Conservation (phyloP, 2,888 invertebrate genomes). For the Cephus nigrinus region DNA sequence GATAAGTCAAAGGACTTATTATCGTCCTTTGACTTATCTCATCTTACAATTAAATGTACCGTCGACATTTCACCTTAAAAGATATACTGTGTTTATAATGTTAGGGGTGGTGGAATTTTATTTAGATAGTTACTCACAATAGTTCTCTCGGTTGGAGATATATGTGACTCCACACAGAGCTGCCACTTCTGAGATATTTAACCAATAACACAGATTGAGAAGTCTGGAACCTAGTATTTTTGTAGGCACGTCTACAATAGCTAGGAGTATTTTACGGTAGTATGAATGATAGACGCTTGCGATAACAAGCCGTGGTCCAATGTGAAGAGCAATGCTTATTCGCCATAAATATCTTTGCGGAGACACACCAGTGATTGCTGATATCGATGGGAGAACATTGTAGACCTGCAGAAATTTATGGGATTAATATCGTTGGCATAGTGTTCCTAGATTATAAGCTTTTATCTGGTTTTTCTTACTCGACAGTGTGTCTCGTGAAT, state of each 20-base stretch:
- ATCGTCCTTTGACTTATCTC: too few relatives aligned
- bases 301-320: slow-evolving; percentile 90
- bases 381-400: slow-evolving; percentile 94
- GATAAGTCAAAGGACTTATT: too few relatives aligned
- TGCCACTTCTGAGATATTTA: slow-evolving; percentile 86
- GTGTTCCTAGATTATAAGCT: neutral
- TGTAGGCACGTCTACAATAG: slow-evolving; percentile 67
- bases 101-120: neutral
- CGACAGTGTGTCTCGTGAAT: slow-evolving; percentile 95
- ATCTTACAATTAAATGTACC: too few relatives aligned
- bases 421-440: neutral
- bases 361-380: slow-evolving; percentile 93
- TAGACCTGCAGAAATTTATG: slow-evolving; percentile 76
- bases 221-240: slow-evolving; percentile 68
- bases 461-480: slow-evolving; percentile 71
- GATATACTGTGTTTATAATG: too few relatives aligned
- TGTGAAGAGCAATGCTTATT: slow-evolving; percentile 89
- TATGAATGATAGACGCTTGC: slow-evolving; percentile 88
- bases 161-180: slow-evolving; percentile 92
- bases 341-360: slow-evolving; percentile 95
- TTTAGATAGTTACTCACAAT: slow-evolving; percentile 77
- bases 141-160: slow-evolving; percentile 94
- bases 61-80: too few relatives aligned
- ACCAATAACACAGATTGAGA: slow-evolving; percentile 81
- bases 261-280: slow-evolving; percentile 76